These are phyloP conservation scores for Drosophila hydei DNA, from an alignment of 1,140 invertebrate species.

Conservation along the genomic window DNA sequence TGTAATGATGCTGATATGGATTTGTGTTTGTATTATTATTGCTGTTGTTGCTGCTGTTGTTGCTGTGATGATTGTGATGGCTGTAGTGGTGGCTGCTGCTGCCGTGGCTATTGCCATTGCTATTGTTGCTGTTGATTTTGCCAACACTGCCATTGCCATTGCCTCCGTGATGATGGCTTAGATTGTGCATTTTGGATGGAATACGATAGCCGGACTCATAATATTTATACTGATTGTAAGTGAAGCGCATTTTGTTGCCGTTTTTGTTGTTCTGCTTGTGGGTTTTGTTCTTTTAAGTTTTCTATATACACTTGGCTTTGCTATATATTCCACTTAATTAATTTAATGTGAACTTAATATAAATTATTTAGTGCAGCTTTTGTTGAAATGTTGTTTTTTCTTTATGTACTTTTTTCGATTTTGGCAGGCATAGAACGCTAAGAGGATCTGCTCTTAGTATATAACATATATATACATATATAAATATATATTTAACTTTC, in stretches of 20 bases:
- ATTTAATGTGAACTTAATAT: conserved; percentile 17
- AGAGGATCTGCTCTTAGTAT: conserved; percentile 14
- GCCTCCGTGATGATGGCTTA: conserved; percentile 54
- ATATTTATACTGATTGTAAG: conserved; percentile 83
- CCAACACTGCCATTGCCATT: conserved; percentile 22
- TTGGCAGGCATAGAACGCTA: neutral
- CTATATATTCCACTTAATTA: conserved; percentile 39
- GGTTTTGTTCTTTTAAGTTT: conserved; percentile 20
- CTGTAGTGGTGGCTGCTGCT: conserved; percentile 24
- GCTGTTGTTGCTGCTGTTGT: conserved; percentile 42
- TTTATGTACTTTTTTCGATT: conserved; percentile 1
- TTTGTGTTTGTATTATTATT: conserved; percentile 54
- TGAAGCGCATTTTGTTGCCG: conserved; percentile 76
- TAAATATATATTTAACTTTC: conserved; percentile 16
- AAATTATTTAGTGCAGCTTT: conserved; percentile 2
- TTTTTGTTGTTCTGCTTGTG: conserved; percentile 7
- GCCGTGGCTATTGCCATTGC: conserved; percentile 23
- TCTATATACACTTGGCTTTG: conserved; percentile 31
- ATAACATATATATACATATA: conserved; percentile 4
- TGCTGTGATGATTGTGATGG: conserved; percentile 40
- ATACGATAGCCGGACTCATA: conserved; percentile 82
- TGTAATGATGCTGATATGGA: conserved; percentile 77
- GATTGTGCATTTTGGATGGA: conserved; percentile 81
- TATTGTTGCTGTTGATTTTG: conserved; percentile 45
- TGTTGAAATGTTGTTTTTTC: neutral